Conservation (phyloP, 2,888 invertebrate genomes). For the Harpalus rufipes region DNA sequence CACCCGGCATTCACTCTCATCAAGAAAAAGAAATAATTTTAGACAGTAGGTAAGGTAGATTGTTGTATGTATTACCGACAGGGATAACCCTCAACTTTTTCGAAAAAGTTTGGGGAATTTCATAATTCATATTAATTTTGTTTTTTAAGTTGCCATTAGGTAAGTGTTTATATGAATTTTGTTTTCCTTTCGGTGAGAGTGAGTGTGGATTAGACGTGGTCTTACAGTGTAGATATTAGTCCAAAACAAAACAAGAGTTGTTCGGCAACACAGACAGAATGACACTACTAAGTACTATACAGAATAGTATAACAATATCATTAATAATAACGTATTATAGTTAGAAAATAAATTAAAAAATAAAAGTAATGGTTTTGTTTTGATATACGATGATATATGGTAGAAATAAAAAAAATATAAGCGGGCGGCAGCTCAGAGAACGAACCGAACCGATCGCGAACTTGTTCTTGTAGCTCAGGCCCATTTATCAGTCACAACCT, state of each 20-base stretch:
- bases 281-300: slow-evolving; percentile 65
- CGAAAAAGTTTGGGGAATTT: no score
- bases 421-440: slow-evolving; percentile 45
- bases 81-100: no score
- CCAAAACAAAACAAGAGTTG: slow-evolving; percentile 48
- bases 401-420: slow-evolving; percentile 55
- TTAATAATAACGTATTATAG: slow-evolving; percentile 61
- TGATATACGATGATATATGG: slow-evolving; percentile 57
- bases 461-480: slow-evolving; percentile 73
- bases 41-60: no score
- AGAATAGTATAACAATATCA: slow-evolving; percentile 66
- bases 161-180: no score
- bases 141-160: no score
- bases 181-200: no score
- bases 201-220: not conserved
- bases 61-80: no score
- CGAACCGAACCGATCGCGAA: slow-evolving; percentile 29
- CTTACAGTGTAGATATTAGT: slow-evolving; percentile 52
- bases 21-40: not conserved
- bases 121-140: no score
- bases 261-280: slow-evolving; percentile 65
- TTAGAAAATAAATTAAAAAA: slow-evolving; percentile 65
- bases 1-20: not conserved
- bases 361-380: slow-evolving; percentile 51
- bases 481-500: slow-evolving; percentile 84